Base-by-base conservation (phyloP, 1,140 invertebrate species). In the Phymorhynchus buccinoides region DNA sequence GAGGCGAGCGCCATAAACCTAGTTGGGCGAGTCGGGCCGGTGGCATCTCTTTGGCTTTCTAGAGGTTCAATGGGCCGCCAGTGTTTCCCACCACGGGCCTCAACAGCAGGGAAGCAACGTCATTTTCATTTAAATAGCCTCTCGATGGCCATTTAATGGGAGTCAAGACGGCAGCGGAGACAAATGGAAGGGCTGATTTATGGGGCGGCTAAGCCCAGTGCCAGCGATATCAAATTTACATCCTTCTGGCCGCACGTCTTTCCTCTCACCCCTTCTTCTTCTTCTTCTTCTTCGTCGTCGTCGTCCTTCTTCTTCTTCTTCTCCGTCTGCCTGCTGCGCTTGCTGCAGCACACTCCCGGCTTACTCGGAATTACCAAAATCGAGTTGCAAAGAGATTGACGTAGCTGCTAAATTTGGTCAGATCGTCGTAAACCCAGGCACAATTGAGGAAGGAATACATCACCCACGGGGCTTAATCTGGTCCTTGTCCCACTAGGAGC, bases 91-190 rank as follows among this genome's bases (percentile, higher is more conserved):
- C 82, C 82, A 41, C 18, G 41, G 39, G 62, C 82, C 68, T 22
- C 71, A 83, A 83, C 82, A 83, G 82, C 82, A 83, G 48, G 68
- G 37, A 78, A 84, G 48, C 73, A 32, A 39, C 62, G 81, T 86
- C 83, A 86, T 86, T 86, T 86, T 86, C 85, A 86, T 86, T 82
- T 86, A 86, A 86, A 86, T 86, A 86, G 85, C 82, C 83, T 73
- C 77, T 66, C 75, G 83, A 86, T 80, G 85, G 82, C 77, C 83
- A 80, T 86, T 86, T 86, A 86, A 86, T 86, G 85, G 83, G 82
- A 84, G 77, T 80, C 82, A 77, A 66, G 82, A 80, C 73, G 77
- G 66, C 75, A 37, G 44, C 52, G 30, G 75, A 84, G 82, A 86
- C 83, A 86, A 86, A 86, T 86, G 82, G 82, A 78, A 66, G 41